phyloP scores from a whole-genome alignment of 2,888 invertebrate genomes.

The Hyposoter didymator region DNA sequence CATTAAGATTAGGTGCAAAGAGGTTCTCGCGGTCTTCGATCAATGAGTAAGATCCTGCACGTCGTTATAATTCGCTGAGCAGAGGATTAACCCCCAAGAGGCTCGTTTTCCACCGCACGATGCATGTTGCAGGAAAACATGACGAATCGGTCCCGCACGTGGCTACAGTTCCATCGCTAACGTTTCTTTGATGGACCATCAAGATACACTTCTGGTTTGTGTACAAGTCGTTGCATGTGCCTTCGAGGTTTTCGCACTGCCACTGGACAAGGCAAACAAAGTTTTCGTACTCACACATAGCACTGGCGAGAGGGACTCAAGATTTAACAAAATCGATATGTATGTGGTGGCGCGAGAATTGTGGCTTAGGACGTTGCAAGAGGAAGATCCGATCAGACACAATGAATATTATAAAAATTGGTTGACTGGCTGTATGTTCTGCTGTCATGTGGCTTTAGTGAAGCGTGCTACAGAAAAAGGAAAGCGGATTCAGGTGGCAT shows the following conservation, averaged over 20 bases:
- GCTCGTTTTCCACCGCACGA: slow-evolving; percentile 12
- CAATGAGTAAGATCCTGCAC: neutral
- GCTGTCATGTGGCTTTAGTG: slow-evolving; percentile 55
- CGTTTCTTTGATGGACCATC: neutral
- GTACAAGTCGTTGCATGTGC: neutral
- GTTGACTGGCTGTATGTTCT: slow-evolving; percentile 50
- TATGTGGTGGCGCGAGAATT: slow-evolving; percentile 29
- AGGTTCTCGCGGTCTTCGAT: neutral
- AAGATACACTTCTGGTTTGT: neutral
- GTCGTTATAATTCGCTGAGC: slow-evolving; percentile 7
- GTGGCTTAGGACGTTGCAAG: slow-evolving; percentile 19
- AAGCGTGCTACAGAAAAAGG: slow-evolving; percentile 39
- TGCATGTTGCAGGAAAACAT: slow-evolving; percentile 29
- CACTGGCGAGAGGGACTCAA: neutral
- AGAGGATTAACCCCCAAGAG: slow-evolving; percentile 38
- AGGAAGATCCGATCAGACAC: slow-evolving; percentile 19
- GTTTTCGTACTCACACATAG: neutral
- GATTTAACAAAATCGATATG: slow-evolving; percentile 33
- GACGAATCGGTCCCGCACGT: slow-evolving; percentile 53
- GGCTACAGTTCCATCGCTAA: neutral
- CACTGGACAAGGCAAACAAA: neutral
- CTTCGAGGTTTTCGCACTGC: neutral
- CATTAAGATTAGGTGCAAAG: neutral
- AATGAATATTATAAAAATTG: slow-evolving; percentile 62
- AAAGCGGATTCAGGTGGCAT: neutral